Evolutionary conservation across 2,113 vertebrate species (phyloP).

Genomic region (Pica pica): DNA sequence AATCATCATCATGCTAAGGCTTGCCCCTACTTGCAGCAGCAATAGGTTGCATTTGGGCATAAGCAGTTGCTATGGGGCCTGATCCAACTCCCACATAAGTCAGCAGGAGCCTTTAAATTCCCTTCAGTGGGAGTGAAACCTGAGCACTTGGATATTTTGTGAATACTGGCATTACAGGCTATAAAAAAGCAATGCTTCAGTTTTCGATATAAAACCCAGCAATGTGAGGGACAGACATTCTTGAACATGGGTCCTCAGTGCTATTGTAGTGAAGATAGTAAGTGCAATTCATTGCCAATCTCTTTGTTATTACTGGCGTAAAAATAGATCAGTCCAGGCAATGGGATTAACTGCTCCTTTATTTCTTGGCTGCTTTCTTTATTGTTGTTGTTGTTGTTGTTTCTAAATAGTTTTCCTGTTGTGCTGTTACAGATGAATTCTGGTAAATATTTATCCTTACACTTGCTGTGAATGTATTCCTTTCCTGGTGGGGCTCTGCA

Average conservation of each 20-base stretch:
- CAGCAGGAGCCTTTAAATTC: neutral
- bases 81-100: neutral
- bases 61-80: neutral
- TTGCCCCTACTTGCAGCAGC: neutral
- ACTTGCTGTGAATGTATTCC: neutral
- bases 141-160: neutral
- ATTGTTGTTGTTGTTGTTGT: constrained; percentile 42
- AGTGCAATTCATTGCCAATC: neutral
- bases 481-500: neutral
- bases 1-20: neutral
- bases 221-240: neutral
- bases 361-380: neutral
- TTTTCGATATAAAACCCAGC: neutral
- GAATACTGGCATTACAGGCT: neutral
- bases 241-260: neutral
- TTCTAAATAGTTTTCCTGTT: constrained; percentile 52
- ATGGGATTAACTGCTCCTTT: neutral
- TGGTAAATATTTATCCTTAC: constrained; percentile 54
- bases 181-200: neutral
- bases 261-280: neutral
- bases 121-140: neutral
- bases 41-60: neutral
- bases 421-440: constrained; percentile 52
- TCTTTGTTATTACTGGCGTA: constrained; percentile 31
- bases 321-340: constrained; percentile 34